A percentile compares a stretch with the other conserved stretches of the same genome.
Conservation (phyloP, 2,888 invertebrate genomes). For the Drosophila gaucha region DNA sequence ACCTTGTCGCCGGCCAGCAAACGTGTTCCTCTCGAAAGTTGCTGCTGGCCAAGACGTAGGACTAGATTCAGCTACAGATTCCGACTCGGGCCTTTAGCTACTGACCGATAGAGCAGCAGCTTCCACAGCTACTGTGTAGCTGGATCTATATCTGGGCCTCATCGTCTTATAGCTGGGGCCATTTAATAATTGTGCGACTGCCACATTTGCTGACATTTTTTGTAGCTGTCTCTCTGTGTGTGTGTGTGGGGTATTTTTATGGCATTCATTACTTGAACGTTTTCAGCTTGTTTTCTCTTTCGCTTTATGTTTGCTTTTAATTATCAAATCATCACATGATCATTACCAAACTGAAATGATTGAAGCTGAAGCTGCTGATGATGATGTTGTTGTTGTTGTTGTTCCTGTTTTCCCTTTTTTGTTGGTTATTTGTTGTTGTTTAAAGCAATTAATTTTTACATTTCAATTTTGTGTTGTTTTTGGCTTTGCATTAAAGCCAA, state of each 20-base stretch:
- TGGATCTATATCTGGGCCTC: background rate
- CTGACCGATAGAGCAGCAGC: slow-evolving; percentile 61
- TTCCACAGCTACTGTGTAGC: no score
- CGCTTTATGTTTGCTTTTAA: slow-evolving; percentile 74
- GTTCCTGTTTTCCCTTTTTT: slow-evolving; percentile 38
- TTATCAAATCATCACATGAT: slow-evolving; percentile 79
- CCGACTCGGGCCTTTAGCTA: no score
- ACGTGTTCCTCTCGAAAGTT: slow-evolving; percentile 64
- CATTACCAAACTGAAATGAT: slow-evolving; percentile 59
- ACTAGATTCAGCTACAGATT: slow-evolving; percentile 17
- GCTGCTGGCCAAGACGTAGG: slow-evolving; percentile 40
- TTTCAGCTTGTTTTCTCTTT: slow-evolving; percentile 60
- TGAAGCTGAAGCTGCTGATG: slow-evolving; percentile 28
- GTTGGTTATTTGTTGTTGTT: slow-evolving; percentile 38
- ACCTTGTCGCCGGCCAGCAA: slow-evolving; percentile 63
- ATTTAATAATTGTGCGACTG: slow-evolving; percentile 38
- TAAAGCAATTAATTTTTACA: slow-evolving; percentile 57
- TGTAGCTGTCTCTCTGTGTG: slow-evolving; percentile 4
- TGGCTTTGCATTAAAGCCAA: slow-evolving; percentile 36
- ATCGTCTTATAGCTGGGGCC: slow-evolving; percentile 18
- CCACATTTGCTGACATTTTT: slow-evolving; percentile 6
- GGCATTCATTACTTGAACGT: slow-evolving; percentile 57
- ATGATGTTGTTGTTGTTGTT: slow-evolving; percentile 2
- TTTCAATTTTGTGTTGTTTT: slow-evolving; percentile 35
- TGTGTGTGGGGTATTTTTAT: slow-evolving; percentile 48